Percentiles rank a stretch among this genome's conserved stretches.
Conservation (phyloP, 2,797 vertebrate species). For the Cichlasoma orientale region DNA sequence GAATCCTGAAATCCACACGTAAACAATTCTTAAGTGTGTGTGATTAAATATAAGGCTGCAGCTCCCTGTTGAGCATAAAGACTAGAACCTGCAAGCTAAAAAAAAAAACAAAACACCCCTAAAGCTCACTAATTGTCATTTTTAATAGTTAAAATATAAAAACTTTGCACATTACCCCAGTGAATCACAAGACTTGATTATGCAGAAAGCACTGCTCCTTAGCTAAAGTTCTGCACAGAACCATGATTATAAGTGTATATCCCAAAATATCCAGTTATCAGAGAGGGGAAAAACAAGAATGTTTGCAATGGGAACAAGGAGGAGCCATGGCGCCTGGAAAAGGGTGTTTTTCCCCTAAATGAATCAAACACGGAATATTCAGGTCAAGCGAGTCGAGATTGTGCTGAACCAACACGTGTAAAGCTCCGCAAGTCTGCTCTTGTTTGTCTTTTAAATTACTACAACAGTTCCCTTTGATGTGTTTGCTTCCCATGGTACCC, state of each 20-base stretch:
- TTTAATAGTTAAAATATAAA: not conserved
- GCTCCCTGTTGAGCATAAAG: not conserved
- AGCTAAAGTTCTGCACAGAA: too few relatives aligned
- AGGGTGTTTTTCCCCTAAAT: not conserved
- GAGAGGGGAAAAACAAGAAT: not conserved
- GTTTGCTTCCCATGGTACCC: constrained; percentile 33
- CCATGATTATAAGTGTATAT: not conserved
- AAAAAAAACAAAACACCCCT: too few relatives aligned
- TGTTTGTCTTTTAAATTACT: constrained; percentile 9
- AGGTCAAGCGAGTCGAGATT: not conserved
- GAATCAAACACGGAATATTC: not conserved
- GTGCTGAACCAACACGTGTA: not conserved
- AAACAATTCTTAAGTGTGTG: too few relatives aligned
- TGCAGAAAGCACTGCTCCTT: not conserved
- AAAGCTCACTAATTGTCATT: not conserved
- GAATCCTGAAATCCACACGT: too few relatives aligned
- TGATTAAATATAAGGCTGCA: not conserved
- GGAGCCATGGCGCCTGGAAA: not conserved
- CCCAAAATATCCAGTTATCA: not conserved
- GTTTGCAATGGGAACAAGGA: not conserved
- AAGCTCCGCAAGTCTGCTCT: not conserved
- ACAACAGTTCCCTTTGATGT: constrained; percentile 8
- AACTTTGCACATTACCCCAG: too few relatives aligned
- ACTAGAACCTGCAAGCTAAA: not conserved
- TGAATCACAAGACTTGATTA: not conserved